Base-by-base conservation (phyloP, 2,797 vertebrate genomes). In the Tympanoctomys barrerae region DNA sequence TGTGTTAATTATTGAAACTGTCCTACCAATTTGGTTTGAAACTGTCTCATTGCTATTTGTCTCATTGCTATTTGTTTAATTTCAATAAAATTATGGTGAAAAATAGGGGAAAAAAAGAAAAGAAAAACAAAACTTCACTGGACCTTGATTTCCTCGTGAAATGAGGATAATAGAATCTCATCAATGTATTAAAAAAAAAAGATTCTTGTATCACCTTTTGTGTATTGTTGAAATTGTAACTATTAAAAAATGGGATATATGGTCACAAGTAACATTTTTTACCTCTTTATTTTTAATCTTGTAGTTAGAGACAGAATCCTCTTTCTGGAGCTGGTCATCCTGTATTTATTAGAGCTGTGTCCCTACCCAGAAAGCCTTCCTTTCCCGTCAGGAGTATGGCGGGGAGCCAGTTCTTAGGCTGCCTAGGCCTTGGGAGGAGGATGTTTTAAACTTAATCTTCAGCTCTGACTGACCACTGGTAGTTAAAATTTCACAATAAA, bases 71-170 rank as follows among this genome's bases (percentile, higher is more conserved):
- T 39, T 39, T 39, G 39, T 39, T 39, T 39, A 39, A 39, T 39
- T 39, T 39, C 42, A 42, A 42, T 42, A 42, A 42, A 42, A 42
- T 42, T 42, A 42, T 42, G 42, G 42, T 0, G 5, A 42, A 42
- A 42, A 42, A 42, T 42, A 42, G 42, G 42, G 5, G 5, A 42
- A 42, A 42, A 42, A 42, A 42, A 42, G 42, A 42, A 42, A 28
- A 89, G 24, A 77, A 83, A 94, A 87, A 13, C 64, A 71, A 31
- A 85, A 78, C 33, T 73, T 77, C n/a, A 13, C 49, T 77, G 70
- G 64, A 49, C 18, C 78, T 96, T 75, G 73, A 75, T 90, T 92
- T 95, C 59, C 46, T 92, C 57, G 59, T 64, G 52, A 93, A 83
- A 92, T 4, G 59, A 91, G 31, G 46, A 81, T 81, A 75, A 94